Evolutionary conservation across 2,113 vertebrate genomes (phyloP), one percentile per base, ranked within the genome.

Genomic region (Siniperca chuatsi): DNA sequence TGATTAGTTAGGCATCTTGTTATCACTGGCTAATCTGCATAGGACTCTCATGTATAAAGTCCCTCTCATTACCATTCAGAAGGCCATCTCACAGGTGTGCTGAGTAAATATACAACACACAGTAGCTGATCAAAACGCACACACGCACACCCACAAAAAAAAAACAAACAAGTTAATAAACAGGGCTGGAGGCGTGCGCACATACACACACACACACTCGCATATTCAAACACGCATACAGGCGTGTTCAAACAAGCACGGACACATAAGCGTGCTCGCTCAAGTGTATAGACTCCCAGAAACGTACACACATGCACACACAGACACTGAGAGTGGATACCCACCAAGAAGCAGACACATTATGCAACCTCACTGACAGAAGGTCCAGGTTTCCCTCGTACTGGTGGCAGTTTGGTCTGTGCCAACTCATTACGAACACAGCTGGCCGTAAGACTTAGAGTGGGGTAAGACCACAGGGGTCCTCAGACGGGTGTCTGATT

Each of bases 361-460:
- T 81, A 91, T 76, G 81, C 86, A 83, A 87, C 77, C 77, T 68
- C 29, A 8, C 50, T 82, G 91, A 92, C 92, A 94, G 90, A 93
- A 89, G 89, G 91, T 80, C 81, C 90, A 87, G 83, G 85, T 83
- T 86, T 79, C 83, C 79, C 77, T 85, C 68, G 25, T 78, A 74
- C 40, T 50, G 84, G 52, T 82, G 85, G 69, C 77, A 73, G 69
- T 86, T 83, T 76, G 72, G 85, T 81, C 81, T 55, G 81, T 91
- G 93, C 93, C 93, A 95, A 94, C 89, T 95, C 92, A 93, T 95
- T 94, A 94, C 89, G 68, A 92, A 85, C 86, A 89, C 92, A 95
- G 93, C 92, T 93, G 93, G 92, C 71, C 79, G 83, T 75, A 57
- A 70, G 86, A 75, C 84, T 81, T 57, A 66, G 82, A 90, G 60